Percentiles rank a stretch among this genome's conserved stretches.
phyloP scores from a whole-genome alignment of 2,113 vertebrate genomes.

The Tichodroma muraria region DNA sequence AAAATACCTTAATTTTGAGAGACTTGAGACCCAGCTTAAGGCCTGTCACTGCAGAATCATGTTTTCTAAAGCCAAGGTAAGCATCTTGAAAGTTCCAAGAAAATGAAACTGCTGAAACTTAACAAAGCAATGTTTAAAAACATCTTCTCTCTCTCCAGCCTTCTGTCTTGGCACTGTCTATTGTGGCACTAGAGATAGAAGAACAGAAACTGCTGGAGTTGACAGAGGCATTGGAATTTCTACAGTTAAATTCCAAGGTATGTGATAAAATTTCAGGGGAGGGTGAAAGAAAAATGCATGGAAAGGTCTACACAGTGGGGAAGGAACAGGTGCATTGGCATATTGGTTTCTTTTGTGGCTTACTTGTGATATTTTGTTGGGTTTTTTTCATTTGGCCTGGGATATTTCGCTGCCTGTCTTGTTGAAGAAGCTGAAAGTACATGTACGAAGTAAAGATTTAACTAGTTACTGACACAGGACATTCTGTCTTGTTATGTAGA shows the following conservation, averaged over 20 bases:
- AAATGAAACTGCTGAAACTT: neutral
- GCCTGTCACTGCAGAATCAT: conserved; percentile 89
- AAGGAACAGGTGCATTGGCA: neutral
- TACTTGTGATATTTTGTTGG: neutral
- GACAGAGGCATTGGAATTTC: conserved; percentile 71
- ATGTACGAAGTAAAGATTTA: neutral
- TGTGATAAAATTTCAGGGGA: neutral
- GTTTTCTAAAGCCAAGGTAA: conserved; percentile 95
- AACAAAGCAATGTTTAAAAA: neutral
- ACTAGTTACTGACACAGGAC: neutral
- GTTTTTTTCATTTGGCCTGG: neutral
- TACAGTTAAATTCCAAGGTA: conserved; percentile 85
- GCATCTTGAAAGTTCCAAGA: neutral
- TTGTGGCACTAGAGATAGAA: conserved; percentile 81
- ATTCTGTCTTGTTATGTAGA: conserved; percentile 61
- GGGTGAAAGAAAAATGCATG: neutral
- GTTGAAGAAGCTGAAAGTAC: neutral
- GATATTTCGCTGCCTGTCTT: neutral
- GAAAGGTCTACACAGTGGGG: neutral
- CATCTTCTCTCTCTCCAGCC: conserved; percentile 70
- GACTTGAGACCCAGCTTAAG: conserved; percentile 91
- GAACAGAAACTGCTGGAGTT: conserved; percentile 77
- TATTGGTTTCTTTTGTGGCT: neutral
- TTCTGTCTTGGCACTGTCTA: conserved; percentile 85
- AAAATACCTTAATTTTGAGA: conserved; percentile 81